phyloP scores from a whole-genome alignment of 2,113 vertebrate genomes.

The Phoenicopterus ruber region DNA sequence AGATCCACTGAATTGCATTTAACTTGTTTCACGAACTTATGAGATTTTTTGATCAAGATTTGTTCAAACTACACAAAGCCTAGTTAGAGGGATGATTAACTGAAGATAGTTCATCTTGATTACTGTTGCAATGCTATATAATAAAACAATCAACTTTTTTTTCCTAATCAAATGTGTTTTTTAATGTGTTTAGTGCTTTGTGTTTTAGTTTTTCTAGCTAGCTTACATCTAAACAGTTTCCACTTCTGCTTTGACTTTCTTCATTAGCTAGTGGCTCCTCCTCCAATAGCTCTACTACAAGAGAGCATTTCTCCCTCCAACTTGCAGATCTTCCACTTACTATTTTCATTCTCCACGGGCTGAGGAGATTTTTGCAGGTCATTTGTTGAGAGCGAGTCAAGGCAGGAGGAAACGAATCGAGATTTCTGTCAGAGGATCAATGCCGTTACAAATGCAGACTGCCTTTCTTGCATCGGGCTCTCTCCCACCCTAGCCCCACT shows the following conservation, averaged over 20 bases:
- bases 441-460: not conserved
- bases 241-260: not conserved
- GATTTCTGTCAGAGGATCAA: not conserved
- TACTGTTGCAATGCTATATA: not conserved
- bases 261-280: not conserved
- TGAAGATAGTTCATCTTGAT: not conserved
- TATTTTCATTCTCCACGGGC: not conserved
- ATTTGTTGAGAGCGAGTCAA: not conserved
- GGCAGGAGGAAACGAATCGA: not conserved
- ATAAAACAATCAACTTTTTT: not conserved
- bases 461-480: not conserved
- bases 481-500: accelerated
- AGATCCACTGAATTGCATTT: not conserved
- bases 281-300: not conserved
- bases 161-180: not conserved
- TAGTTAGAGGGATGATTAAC: not conserved
- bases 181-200: not conserved
- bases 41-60: not conserved
- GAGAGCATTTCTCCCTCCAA: not conserved
- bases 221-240: not conserved
- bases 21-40: not conserved
- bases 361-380: not conserved
- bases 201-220: not conserved
- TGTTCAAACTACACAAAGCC: not conserved
- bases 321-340: not conserved